These are phyloP conservation scores for Molossus alvarezi DNA, from an alignment of 2,797 vertebrate species.

Conservation along the genomic window DNA sequence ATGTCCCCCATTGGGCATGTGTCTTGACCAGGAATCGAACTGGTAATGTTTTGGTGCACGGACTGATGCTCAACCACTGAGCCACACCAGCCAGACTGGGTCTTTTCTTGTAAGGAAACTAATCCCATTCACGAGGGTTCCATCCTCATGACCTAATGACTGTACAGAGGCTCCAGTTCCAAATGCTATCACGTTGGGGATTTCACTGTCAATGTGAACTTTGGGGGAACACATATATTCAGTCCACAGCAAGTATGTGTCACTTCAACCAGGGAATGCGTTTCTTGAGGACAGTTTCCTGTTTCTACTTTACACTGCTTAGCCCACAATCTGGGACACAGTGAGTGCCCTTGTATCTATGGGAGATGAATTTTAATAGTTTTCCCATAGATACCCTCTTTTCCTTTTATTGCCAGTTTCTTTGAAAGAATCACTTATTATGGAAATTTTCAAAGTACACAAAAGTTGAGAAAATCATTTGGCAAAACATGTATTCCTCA, in stretches of 20 bases:
- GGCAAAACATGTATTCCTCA: neutral
- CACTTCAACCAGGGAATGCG: neutral
- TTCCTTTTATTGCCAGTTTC: neutral
- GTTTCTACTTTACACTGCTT: neutral
- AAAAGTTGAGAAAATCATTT: conserved; percentile 47
- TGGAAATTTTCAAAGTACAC: conserved; percentile 38
- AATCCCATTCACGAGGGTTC: neutral
- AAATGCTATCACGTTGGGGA: neutral
- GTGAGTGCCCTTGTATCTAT: neutral
- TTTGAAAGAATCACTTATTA: conserved; percentile 58
- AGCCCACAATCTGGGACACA: neutral
- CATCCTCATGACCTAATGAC: neutral
- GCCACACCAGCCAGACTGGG: no score
- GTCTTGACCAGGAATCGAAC: no score
- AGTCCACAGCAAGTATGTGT: neutral
- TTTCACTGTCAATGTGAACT: neutral
- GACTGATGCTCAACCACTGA: no score
- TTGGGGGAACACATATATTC: neutral
- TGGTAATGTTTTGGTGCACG: no score
- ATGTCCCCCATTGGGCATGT: no score
- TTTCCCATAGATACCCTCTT: conserved; percentile 25
- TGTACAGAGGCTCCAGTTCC: neutral
- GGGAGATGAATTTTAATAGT: conserved; percentile 47
- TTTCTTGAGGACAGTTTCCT: neutral
- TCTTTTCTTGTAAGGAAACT: neutral